These are phyloP conservation scores for Plectrocnemia conspersa DNA, from an alignment of 1,140 invertebrate species.

Conservation along the genomic window DNA sequence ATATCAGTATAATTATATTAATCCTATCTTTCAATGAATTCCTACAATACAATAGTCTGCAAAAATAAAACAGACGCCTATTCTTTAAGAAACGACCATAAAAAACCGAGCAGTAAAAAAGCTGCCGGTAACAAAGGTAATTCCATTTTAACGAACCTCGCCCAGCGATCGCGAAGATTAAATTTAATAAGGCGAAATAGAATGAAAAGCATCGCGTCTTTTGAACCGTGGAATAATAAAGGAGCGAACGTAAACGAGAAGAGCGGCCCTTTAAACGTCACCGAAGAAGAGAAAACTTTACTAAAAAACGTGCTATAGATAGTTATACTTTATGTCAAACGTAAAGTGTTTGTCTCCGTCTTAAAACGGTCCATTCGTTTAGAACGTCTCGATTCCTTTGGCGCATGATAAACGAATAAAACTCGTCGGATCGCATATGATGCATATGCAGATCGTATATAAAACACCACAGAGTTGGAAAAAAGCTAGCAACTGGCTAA, in stretches of 20 bases:
- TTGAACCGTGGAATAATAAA: too few species aligned
- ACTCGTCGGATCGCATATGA: constrained; percentile 18
- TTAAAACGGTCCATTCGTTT: constrained; percentile 33
- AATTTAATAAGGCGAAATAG: constrained; percentile 27
- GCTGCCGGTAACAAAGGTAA: constrained; percentile 13
- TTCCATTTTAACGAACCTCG: constrained; percentile 23
- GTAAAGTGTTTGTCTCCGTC: constrained; percentile 21
- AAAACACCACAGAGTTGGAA: constrained; percentile 17
- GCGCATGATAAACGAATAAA: constrained; percentile 1
- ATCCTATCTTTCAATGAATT: too few species aligned
- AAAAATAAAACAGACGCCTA: too few species aligned
- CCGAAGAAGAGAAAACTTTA: too few species aligned
- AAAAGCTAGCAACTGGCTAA: constrained; percentile 8
- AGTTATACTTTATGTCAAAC: constrained; percentile 14
- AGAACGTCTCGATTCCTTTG: constrained; percentile 32
- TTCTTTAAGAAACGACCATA: too few species aligned
- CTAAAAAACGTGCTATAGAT: too few species aligned
- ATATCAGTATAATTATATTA: too few species aligned
- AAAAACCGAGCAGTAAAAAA: too few species aligned
- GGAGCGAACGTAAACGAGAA: constrained; percentile 10
- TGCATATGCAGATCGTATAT: constrained; percentile 29
- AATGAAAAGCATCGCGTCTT: background rate
- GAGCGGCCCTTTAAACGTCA: too few species aligned
- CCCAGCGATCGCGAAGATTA: constrained; percentile 18
- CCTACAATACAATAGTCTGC: too few species aligned